Percentiles rank a stretch among this genome's conserved stretches.
Evolutionary conservation across 2,113 vertebrate species (phyloP).

Genomic region (Shinisaurus crocodilurus): DNA sequence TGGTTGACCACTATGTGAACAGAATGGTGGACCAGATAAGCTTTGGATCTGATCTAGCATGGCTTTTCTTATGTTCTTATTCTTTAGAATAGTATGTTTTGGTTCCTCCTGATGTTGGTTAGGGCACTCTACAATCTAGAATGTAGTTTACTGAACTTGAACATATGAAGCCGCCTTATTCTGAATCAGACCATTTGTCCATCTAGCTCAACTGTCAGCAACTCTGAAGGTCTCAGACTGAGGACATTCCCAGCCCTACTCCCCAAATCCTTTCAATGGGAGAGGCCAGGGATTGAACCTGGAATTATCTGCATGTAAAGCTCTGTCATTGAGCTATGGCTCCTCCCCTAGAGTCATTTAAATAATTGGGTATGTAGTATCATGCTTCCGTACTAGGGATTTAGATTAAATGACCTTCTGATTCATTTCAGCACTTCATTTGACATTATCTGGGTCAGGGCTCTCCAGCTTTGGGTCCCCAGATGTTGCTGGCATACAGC

Average conservation of each 20-base stretch:
- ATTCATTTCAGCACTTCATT: not conserved
- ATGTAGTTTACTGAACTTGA: too few species aligned
- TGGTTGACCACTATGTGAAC: too few species aligned
- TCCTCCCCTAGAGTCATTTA: not conserved
- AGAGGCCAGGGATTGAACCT: not conserved
- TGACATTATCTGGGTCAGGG: not conserved
- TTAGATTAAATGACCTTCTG: not conserved
- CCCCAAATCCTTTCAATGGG: not conserved
- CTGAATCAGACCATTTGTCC: not conserved
- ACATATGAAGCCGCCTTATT: not conserved
- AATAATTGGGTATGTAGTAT: not conserved
- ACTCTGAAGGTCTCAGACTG: not conserved
- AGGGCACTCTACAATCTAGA: too few species aligned
- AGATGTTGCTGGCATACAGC: too few species aligned
- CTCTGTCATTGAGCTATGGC: not conserved
- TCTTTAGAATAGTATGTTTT: too few species aligned
- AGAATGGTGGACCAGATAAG: too few species aligned
- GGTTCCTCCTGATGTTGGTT: too few species aligned
- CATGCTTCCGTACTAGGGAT: not conserved
- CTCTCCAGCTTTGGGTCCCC: too few species aligned
- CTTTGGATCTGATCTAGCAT: too few species aligned
- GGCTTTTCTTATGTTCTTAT: too few species aligned
- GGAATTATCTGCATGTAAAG: not conserved
- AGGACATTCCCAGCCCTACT: not conserved
- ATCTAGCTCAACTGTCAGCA: not conserved